Conservation (phyloP, 2,797 vertebrate genomes). For the Synanceia verrucosa region DNA sequence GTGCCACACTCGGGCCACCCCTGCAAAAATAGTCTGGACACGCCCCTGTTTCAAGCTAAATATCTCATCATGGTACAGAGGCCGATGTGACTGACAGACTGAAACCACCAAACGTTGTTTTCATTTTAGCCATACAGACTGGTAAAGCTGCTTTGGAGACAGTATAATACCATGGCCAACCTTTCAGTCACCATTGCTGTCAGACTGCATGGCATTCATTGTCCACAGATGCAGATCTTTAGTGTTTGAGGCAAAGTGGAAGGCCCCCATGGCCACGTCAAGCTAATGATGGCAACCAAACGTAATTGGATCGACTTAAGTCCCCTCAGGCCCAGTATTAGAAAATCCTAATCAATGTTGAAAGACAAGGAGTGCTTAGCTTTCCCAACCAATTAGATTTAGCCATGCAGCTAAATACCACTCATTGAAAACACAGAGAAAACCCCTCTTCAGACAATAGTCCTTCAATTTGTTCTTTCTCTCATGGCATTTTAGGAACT, state of each 20-base stretch:
- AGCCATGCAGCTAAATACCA: slow-evolving; percentile 53
- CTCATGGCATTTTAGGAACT: not conserved
- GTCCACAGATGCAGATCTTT: slow-evolving; percentile 56
- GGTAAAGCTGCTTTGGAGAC: slow-evolving; percentile 29
- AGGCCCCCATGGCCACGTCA: slow-evolving; percentile 59
- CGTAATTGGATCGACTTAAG: slow-evolving; percentile 80
- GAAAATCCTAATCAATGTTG: slow-evolving; percentile 80
- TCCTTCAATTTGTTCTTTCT: slow-evolving; percentile 19
- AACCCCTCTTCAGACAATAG: slow-evolving; percentile 21
- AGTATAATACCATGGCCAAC: slow-evolving; percentile 13
- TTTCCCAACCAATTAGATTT: slow-evolving; percentile 77
- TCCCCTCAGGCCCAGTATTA: slow-evolving; percentile 71
- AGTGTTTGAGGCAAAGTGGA: slow-evolving; percentile 64
- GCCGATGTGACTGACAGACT: not conserved
- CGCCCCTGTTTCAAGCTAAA: no score
- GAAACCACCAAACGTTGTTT: not conserved
- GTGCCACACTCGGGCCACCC: no score
- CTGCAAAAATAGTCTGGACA: no score
- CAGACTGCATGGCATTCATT: slow-evolving; percentile 45
- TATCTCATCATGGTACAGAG: not conserved
- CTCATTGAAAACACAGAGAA: slow-evolving; percentile 59
- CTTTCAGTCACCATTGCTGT: slow-evolving; percentile 38
- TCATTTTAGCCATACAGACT: not conserved
- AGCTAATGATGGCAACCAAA: slow-evolving; percentile 73
- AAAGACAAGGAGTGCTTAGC: slow-evolving; percentile 71